phyloP scores from a whole-genome alignment of 2,113 vertebrate species.

The Trogon surrucura region DNA sequence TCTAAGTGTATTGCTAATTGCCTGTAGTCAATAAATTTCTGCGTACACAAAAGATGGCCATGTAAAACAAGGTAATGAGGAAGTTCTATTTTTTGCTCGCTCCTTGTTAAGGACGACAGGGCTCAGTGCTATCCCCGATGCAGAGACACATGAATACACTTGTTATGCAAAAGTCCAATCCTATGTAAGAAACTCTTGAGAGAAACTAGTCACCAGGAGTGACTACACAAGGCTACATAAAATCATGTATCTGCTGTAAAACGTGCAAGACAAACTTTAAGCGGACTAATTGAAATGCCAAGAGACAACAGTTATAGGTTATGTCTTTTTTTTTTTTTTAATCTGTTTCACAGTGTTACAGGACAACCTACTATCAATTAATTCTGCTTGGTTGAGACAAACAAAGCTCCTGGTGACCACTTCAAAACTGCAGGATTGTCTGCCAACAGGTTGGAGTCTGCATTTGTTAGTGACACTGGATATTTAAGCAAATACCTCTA shows the following conservation, averaged over 20 bases:
- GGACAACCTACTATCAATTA: not conserved
- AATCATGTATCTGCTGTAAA: not conserved
- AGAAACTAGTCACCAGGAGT: not conserved
- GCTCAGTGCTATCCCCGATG: not conserved
- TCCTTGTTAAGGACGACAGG: not conserved
- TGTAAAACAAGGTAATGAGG: not conserved
- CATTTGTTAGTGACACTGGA: not conserved
- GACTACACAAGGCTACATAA: not conserved
- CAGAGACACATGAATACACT: not conserved
- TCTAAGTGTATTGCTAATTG: not conserved
- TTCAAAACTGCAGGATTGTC: not conserved
- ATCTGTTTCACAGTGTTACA: not conserved
- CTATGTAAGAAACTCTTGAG: not conserved
- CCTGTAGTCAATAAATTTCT: not conserved
- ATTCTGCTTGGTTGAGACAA: not conserved
- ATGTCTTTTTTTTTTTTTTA: not conserved
- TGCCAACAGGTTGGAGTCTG: not conserved
- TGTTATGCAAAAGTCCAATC: not conserved
- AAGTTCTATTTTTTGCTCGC: not conserved
- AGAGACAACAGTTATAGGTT: not conserved
- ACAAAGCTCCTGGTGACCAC: not conserved
- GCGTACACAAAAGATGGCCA: not conserved
- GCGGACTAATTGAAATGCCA: not conserved
- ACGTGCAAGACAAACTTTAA: not conserved
- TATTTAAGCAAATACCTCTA: not conserved